These are phyloP conservation scores for Pogonus chalceus DNA, from an alignment of 1,140 invertebrate genomes.

Conservation along the genomic window DNA sequence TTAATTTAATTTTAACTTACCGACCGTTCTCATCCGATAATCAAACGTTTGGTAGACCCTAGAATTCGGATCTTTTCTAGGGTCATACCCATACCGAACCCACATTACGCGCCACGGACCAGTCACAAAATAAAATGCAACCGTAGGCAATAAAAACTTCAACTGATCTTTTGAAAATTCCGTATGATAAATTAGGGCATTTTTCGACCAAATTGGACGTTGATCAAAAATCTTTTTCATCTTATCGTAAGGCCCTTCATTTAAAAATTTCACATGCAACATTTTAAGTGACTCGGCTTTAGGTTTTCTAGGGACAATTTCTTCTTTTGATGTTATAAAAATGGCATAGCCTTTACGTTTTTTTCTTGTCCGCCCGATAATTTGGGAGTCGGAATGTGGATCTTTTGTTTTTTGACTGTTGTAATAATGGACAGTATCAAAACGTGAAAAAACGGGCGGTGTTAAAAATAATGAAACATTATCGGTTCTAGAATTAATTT, in stretches of 20 bases:
- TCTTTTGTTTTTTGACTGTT: constrained; percentile 34
- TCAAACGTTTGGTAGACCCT: constrained; percentile 80
- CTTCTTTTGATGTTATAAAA: constrained; percentile 43
- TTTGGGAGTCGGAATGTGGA: constrained; percentile 26
- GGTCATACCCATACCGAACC: constrained; percentile 79
- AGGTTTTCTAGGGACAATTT: constrained; percentile 42
- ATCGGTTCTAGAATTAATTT: too few relatives aligned
- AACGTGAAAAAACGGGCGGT: constrained; percentile 66
- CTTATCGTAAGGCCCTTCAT: constrained; percentile 28
- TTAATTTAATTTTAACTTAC: constrained; percentile 39
- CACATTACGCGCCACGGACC: constrained; percentile 85
- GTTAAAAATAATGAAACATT: constrained; percentile 58
- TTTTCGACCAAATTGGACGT: constrained; percentile 77
- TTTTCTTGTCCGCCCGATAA: constrained; percentile 44
- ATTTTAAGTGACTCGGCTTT: constrained; percentile 32
- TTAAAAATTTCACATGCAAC: constrained; percentile 32
- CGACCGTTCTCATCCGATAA: constrained; percentile 63
- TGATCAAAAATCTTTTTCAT: constrained; percentile 52
- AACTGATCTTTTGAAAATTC: constrained; percentile 51
- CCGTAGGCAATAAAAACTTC: constrained; percentile 68
- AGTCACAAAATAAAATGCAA: constrained; percentile 74
- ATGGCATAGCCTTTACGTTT: constrained; percentile 45
- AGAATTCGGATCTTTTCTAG: constrained; percentile 62
- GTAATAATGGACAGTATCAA: constrained; percentile 52
- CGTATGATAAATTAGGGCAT: constrained; percentile 55